Percentiles rank a stretch among this genome's conserved stretches.
Conservation (phyloP, 2,113 vertebrate genomes). For the Onychostoma macrolepis region DNA sequence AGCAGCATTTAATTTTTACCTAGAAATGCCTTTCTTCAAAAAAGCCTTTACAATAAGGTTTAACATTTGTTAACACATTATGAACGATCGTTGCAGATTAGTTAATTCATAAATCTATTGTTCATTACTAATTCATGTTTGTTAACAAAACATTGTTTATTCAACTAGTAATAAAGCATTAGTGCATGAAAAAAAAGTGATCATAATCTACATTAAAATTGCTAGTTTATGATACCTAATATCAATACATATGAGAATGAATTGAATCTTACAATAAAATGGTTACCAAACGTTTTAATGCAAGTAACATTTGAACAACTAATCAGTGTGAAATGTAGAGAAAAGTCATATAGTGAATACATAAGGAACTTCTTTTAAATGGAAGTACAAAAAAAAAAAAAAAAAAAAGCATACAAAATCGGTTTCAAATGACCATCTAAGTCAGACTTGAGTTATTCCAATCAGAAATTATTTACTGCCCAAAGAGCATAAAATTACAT, state of each 20-base stretch:
- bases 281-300: too few relatives aligned
- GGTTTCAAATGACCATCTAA: conserved; percentile 20
- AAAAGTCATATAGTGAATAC: background rate
- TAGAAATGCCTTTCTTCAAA: background rate
- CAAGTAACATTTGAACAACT: background rate
- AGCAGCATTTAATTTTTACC: background rate
- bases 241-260: background rate
- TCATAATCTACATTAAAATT: background rate
- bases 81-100: background rate
- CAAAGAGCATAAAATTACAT: conserved; percentile 26
- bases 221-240: background rate
- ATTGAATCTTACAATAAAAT: background rate
- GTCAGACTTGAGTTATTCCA: background rate
- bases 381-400: conserved; percentile 35
- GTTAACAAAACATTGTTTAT: too few relatives aligned
- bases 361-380: conserved; percentile 41
- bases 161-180: background rate
- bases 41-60: background rate
- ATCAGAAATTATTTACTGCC: conserved; percentile 10
- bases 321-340: background rate
- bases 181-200: background rate
- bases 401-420: conserved; percentile 23
- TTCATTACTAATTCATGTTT: background rate
- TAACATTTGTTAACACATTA: background rate
- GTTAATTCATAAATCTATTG: background rate